Conservation (phyloP, 2,113 vertebrate species). For the Crotophaga sulcirostris region DNA sequence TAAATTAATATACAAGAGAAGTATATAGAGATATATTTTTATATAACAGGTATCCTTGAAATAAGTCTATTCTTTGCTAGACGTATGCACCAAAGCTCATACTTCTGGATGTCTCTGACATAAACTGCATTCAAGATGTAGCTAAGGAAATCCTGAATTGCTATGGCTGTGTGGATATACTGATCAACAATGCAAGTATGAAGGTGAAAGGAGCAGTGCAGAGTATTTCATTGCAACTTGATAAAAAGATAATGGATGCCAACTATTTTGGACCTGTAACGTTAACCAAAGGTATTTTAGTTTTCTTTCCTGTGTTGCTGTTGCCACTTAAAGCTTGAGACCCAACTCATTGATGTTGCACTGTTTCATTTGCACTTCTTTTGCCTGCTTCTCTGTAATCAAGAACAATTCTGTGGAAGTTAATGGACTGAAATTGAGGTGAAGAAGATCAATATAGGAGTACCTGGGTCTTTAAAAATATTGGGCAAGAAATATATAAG, state of each 20-base stretch:
- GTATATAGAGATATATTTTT: background rate
- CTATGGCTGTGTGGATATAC: conserved; percentile 91
- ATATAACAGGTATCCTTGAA: background rate
- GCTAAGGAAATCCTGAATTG: conserved; percentile 87
- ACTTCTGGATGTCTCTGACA: conserved; percentile 90
- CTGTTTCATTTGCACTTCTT: background rate
- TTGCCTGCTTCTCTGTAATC: background rate
- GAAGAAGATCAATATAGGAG: background rate
- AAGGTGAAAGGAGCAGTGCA: conserved; percentile 91
- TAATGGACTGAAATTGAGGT: too few species aligned
- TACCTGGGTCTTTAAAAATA: background rate
- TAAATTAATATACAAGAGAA: background rate
- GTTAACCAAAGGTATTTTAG: too few species aligned
- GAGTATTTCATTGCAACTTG: conserved; percentile 87
- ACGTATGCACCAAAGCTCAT: conserved; percentile 93
- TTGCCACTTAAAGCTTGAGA: too few species aligned
- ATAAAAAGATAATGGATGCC: conserved; percentile 86
- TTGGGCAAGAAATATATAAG: background rate
- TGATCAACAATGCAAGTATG: conserved; percentile 91
- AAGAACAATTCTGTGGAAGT: background rate
- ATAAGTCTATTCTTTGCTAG: conserved; percentile 67
- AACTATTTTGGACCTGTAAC: too few species aligned
- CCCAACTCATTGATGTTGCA: too few species aligned
- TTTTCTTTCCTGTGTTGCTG: too few species aligned
- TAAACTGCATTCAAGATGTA: conserved; percentile 84